Conservation (phyloP, 1,140 invertebrate species). For the Manduca sexta region DNA sequence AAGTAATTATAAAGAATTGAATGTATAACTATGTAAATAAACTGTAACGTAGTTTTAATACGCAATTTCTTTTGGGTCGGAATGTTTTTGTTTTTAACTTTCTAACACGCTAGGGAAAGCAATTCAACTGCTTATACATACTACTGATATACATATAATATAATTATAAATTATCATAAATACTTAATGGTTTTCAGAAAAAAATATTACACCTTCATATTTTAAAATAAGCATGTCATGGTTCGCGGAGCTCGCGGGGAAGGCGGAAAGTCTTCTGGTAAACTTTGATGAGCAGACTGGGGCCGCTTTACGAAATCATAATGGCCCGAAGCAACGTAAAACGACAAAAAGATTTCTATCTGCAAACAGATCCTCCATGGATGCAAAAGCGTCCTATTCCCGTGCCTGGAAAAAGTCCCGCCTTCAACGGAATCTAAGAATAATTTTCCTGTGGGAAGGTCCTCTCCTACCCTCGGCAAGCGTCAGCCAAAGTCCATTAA, state of each 20-base stretch:
- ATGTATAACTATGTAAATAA: too few species aligned
- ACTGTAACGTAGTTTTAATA: too few species aligned
- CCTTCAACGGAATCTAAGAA: conserved; percentile 20
- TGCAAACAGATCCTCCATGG: conserved; percentile 21
- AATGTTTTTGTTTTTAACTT: too few species aligned
- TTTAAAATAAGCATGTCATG: conserved; percentile 80
- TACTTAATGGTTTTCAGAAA: background rate
- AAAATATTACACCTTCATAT: conserved; percentile 5
- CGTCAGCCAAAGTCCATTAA: conserved; percentile 13
- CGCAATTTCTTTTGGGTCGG: too few species aligned
- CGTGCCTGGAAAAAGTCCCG: conserved; percentile 25
- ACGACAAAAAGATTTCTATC: conserved; percentile 32
- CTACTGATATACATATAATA: too few species aligned
- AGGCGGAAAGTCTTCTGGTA: conserved; percentile 88
- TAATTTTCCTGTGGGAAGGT: conserved; percentile 19
- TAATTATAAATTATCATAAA: too few species aligned
- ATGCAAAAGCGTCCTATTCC: conserved; percentile 18
- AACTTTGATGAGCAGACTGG: conserved; percentile 90
- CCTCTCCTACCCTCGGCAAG: conserved; percentile 21
- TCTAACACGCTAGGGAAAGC: too few species aligned
- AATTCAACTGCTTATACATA: too few species aligned
- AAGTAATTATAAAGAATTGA: too few species aligned
- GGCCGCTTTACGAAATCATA: conserved; percentile 73
- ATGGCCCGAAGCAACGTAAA: conserved; percentile 32
- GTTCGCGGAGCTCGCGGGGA: conserved; percentile 88